phyloP scores from a whole-genome alignment of 2,888 invertebrate genomes.

The Ormyrus thymus region DNA sequence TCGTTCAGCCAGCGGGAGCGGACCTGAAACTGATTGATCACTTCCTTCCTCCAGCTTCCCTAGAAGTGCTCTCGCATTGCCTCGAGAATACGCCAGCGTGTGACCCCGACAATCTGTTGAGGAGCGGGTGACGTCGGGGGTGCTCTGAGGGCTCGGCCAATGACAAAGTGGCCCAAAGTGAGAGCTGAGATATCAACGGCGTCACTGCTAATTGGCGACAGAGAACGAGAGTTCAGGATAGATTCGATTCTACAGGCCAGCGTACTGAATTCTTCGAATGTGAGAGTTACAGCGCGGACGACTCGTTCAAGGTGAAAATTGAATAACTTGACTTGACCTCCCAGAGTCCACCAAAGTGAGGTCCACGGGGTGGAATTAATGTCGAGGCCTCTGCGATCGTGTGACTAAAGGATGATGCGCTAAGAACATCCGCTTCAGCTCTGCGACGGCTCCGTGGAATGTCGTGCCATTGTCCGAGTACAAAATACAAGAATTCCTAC shows the following conservation, averaged over 20 bases:
- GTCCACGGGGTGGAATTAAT: conserved; percentile 10
- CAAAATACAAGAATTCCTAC: neutral
- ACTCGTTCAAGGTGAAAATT: too few relatives aligned
- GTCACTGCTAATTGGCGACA: neutral
- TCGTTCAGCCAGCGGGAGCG: neutral
- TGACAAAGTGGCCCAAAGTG: neutral
- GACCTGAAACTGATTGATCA: conserved; percentile 1
- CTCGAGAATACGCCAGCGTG: neutral
- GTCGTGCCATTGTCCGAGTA: conserved; percentile 27
- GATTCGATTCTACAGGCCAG: neutral
- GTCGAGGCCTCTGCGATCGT: neutral
- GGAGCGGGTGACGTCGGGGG: neutral
- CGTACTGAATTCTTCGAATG: neutral
- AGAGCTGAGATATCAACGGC: neutral
- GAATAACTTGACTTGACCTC: too few relatives aligned
- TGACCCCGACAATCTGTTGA: neutral
- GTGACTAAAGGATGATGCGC: neutral
- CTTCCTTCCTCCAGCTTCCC: conserved; percentile 14
- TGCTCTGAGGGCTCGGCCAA: neutral
- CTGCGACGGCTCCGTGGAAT: conserved; percentile 6
- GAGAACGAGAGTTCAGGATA: conserved; percentile 3
- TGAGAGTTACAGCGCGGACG: neutral
- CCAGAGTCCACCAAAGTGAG: neutral
- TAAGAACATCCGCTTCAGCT: conserved; percentile 4
- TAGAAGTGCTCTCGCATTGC: conserved; percentile 10